Base-by-base conservation (phyloP, 92 coral and sea anemone species). In the Desmophyllum pertusum region DNA sequence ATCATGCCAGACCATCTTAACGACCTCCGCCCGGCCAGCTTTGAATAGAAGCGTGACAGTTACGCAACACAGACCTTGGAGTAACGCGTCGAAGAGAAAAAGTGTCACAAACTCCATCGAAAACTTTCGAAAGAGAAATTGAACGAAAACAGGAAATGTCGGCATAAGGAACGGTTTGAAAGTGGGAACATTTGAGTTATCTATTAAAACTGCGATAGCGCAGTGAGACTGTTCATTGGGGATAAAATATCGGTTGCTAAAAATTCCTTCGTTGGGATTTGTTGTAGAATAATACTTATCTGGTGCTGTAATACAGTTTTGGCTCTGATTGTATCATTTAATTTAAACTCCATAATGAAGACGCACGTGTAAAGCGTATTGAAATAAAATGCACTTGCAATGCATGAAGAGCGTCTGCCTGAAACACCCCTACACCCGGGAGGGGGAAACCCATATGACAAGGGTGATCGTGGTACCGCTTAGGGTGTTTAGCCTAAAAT, bases 1-100 rank as follows among this genome's bases (percentile, higher is more conserved):
- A 89, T 97, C 72, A 93, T 92, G 93, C 99, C 99, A 23, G 99
- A 97, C 75, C 99, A 97, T 77, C 97, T 97, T 36, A 83, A 88
- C 46, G 63, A 87, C 59, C 83, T 84, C 55, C 95, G 93, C 76
- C 98, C 98, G 41, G 99, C 98, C 83, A 95, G 99, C 31, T 97
- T 94, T 84, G 98, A 92, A 78, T 91, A 59, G 35, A 52, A 2
- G 46, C 78, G 76, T 82, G 71, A 59, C 79, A 18, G 48, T 38
- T 45, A 40, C 66, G 59, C n/a, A 7, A 39, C 25, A 35, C 27
- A 31, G 23, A 40, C 42, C 48, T 17, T 1, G 25, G 68, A 23
- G 17, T 51, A 41, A 19, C 33, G 27, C 3, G 27, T 25, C 33
- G 65, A 3, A 57, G 31, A 27, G 65, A 1, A 29, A 25, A 14